Conservation (phyloP, 1,140 invertebrate genomes). For the Tetragnatha versicolor region DNA sequence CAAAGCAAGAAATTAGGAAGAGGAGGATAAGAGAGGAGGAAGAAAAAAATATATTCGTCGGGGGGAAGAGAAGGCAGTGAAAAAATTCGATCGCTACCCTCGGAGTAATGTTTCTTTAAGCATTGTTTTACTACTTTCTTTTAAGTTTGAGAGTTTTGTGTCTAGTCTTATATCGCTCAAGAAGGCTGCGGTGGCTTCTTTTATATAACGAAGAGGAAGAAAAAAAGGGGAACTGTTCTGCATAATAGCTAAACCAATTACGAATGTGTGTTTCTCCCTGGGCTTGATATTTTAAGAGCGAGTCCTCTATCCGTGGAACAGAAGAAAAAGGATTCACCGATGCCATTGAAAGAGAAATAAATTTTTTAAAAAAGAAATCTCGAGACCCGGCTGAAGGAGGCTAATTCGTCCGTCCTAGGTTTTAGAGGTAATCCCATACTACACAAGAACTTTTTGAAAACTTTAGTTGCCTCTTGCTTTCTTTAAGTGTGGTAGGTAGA, state of each 20-base stretch:
- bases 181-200: conserved; percentile 5
- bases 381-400: no score
- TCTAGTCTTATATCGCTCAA: conserved; percentile 51
- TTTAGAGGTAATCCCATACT: no score
- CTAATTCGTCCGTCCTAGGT: no score
- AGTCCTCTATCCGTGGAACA: background rate
- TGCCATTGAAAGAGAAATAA: background rate
- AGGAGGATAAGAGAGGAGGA: background rate
- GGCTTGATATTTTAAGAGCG: conserved; percentile 26
- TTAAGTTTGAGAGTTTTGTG: conserved; percentile 51
- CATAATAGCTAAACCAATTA: conserved; percentile 55
- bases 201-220: conserved; percentile 13
- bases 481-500: no score
- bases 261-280: conserved; percentile 35
- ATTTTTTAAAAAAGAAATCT: background rate
- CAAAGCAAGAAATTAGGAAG: conserved; percentile 52
- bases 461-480: no score
- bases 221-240: conserved; percentile 39
- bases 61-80: background rate
- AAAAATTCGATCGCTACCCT: conserved; percentile 51
- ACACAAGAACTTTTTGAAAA: no score
- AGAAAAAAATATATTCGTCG: conserved; percentile 22
- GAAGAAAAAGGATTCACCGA: no score
- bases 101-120: conserved; percentile 55
- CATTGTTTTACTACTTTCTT: conserved; percentile 55